These are phyloP conservation scores for Tangara arthus DNA, from an alignment of 2,797 vertebrate species.

Conservation along the genomic window DNA sequence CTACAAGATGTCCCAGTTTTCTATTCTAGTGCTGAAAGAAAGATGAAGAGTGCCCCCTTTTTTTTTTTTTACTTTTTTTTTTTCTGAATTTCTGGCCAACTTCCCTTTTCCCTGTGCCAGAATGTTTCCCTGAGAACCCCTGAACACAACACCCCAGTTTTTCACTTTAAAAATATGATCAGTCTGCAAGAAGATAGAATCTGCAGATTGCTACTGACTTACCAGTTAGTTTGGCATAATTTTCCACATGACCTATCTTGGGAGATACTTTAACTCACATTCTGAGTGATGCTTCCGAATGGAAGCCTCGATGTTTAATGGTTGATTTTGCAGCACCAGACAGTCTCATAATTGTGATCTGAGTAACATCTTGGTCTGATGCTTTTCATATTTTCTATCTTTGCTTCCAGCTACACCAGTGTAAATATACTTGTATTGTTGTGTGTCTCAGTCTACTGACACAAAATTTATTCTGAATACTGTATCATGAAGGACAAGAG, in stretches of 20 bases:
- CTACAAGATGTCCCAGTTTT: constrained; percentile 37
- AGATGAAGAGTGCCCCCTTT: not conserved
- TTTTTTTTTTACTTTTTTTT: not conserved
- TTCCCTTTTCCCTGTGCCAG: constrained; percentile 9
- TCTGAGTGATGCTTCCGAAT: not conserved
- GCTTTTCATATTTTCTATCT: not conserved
- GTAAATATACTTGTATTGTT: not conserved
- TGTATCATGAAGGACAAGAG: not conserved
- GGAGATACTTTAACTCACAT: constrained; percentile 5
- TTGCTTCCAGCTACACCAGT: not conserved
- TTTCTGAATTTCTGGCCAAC: not conserved
- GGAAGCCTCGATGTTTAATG: not conserved
- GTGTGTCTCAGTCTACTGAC: not conserved
- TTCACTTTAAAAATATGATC: constrained; percentile 48
- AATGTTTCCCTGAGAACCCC: constrained; percentile 50
- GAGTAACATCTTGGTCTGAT: not conserved
- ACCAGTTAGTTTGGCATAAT: constrained; percentile 23
- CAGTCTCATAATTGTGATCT: not conserved
- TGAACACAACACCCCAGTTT: constrained; percentile 60
- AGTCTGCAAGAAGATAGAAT: constrained; percentile 12
- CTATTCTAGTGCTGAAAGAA: not conserved
- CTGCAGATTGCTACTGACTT: constrained; percentile 14
- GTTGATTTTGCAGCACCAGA: constrained; percentile 7
- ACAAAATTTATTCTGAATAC: not conserved
- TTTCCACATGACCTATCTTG: constrained; percentile 40